phyloP scores from a whole-genome alignment of 2,888 invertebrate genomes.

The Noctua janthe region DNA sequence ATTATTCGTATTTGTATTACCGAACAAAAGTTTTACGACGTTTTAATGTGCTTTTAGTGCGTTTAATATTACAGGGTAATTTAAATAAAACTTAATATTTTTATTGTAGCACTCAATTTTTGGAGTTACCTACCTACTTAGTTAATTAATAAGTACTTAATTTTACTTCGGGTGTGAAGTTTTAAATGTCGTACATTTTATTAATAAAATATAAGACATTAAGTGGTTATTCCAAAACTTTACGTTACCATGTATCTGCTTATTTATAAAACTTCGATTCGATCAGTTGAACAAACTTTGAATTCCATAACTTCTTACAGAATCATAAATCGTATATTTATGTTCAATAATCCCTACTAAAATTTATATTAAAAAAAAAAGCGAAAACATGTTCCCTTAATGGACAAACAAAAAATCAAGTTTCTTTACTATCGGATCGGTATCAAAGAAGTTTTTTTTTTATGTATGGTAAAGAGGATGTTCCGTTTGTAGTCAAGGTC shows the following conservation, averaged over 20 bases:
- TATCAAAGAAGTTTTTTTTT: slow-evolving; percentile 54
- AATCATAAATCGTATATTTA: slow-evolving; percentile 30
- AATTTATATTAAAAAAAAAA: slow-evolving; percentile 10
- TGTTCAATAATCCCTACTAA: slow-evolving; percentile 33
- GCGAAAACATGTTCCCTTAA: slow-evolving; percentile 45
- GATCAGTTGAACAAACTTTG: slow-evolving; percentile 20
- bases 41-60: slow-evolving; percentile 41
- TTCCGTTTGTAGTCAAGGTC: slow-evolving; percentile 66
- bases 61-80: slow-evolving; percentile 29
- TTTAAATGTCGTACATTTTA: neutral
- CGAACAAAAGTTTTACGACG: slow-evolving; percentile 49
- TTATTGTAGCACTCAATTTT: slow-evolving; percentile 27
- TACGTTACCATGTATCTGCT: neutral
- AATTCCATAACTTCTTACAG: neutral
- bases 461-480: slow-evolving; percentile 57
- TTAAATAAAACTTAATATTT: slow-evolving; percentile 25
- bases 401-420: slow-evolving; percentile 42
- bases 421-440: slow-evolving; percentile 48
- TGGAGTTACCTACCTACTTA: neutral
- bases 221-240: neutral
- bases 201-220: neutral
- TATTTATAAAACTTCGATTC: neutral
- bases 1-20: slow-evolving; percentile 32
- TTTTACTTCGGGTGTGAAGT: neutral
- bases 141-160: slow-evolving; percentile 18